Evolutionary conservation across 2,113 vertebrate species (phyloP), one percentile per base, ranked within the genome.

Genomic region (Microcebus murinus): DNA sequence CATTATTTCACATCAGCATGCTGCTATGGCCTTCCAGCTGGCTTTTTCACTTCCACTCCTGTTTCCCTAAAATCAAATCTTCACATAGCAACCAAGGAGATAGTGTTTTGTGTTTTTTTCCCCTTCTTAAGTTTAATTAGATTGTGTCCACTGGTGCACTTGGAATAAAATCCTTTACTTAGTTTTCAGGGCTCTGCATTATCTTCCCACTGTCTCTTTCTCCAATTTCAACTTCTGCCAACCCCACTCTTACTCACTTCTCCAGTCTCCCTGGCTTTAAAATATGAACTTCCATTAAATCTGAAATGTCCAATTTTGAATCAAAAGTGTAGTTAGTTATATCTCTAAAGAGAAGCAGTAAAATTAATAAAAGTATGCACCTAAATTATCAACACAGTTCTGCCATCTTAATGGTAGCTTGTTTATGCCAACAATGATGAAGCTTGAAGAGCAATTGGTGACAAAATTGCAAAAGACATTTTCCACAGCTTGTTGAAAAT

Each of bases 41-140:
- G 39, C 34, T 67, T 77, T 34, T 27, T 14, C 34, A 31, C 8
- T 15, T 71, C 68, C 14, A n/a, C 8, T 80, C 0, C 34, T 3
- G 4, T 36, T 79, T n/a, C n/a, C 25, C 68, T 67, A 79, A 92
- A 88, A 77, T 52, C 29, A 67, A 83, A 79, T 55, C n/a, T 91
- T 92, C 8, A 36, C 3, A n/a, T 12, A 6, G 18, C 45, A 89
- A 61, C 23, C 27, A 55, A 20, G 25, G 61, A 67, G 11, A 9
- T 55, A 25, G 21, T 42, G 18, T 21, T 36, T 55, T 52, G 14
- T 50, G 50, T 18, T 55, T 52, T 63, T 27, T 17, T 23, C n/a
- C 68, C 34, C n/a, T 9, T 74, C 67, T 50, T 31, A 52, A 70
- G 57, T 48, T 88, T 71, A 95, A 87, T 95, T 96, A 74, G 25